phyloP scores from a whole-genome alignment of 2,113 vertebrate species.

The Brachypteracias leptosomus region DNA sequence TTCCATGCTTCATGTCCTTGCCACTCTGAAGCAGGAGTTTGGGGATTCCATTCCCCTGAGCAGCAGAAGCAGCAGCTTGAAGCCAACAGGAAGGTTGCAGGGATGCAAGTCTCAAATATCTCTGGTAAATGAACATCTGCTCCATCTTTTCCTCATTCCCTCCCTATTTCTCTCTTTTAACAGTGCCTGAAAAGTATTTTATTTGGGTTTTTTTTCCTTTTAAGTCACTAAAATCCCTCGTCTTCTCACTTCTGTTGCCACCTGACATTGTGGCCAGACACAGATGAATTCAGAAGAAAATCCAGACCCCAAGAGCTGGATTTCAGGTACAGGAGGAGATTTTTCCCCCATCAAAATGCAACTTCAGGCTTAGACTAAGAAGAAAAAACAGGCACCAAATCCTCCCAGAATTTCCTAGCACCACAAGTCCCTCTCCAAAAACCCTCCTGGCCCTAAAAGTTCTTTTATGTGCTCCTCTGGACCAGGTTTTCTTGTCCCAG shows the following conservation, averaged over 20 bases:
- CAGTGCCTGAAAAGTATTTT: not conserved
- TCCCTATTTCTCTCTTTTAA: not conserved
- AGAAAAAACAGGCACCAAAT: not conserved
- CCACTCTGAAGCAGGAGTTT: not conserved
- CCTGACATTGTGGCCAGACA: not conserved
- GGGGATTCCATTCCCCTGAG: not conserved
- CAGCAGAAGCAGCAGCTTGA: not conserved
- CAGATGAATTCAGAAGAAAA: no score
- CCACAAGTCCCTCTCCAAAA: not conserved
- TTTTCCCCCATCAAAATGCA: not conserved
- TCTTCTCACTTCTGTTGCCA: not conserved
- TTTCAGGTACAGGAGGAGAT: not conserved
- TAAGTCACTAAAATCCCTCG: not conserved
- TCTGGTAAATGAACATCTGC: not conserved
- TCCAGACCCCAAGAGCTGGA: not conserved
- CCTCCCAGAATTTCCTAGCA: not conserved
- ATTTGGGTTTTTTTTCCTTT: accelerated
- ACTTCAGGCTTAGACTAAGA: not conserved
- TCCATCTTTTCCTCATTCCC: not conserved
- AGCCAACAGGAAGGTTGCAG: not conserved
- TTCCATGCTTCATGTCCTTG: not conserved
- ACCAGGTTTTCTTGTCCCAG: not conserved
- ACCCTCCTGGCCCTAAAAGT: not conserved
- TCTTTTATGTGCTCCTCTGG: not conserved
- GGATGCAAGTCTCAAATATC: not conserved